Base-by-base conservation (phyloP, 2,888 invertebrate genomes). In the Sialis fuliginosa region DNA sequence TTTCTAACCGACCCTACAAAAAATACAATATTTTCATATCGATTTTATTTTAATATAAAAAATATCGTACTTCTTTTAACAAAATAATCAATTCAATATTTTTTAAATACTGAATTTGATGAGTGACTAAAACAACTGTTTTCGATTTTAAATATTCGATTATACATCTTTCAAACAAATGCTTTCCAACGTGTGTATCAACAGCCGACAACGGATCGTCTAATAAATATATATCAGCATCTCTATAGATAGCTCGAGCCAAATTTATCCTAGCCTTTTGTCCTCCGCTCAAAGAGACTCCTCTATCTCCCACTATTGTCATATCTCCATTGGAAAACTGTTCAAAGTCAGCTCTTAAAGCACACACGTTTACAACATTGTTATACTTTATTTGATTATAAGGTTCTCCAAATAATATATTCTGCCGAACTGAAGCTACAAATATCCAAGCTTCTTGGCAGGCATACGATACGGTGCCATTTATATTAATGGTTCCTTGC, bases 401-500 rank as follows among this genome's bases (percentile, higher is more conserved):
- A 1, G 72, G 66, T 52, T 74, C 64, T 1, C 90, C 90, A 61
- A 92, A 91, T n/a, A 84, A 62, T 55, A 92, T 87, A 63, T 92
- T 92, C 58, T 89, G 86, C 44, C 83, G 68, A 1, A 92, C 72
- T 1, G 83, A 79, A n/a, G 76, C 75, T 1, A 77, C 77, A 59
- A 83, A 84, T 0, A 84, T 74, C 91, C 91, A 92, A 6, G 91
- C 76, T 60, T 90, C 86, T 63, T 90, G 89, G 52, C 81, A 73
- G 0, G 86, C 83, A 61, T 89, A 91, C 31, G 81, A 78, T 9
- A 79, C 49, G 34, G 59, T 66, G 2, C 80, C 89, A 44, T 71
- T 70, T 9, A 83, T 68, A 46, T 72, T 67, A 13, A 87, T 64
- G 9, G 65, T 68, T 39, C 90, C 88, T 43, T 61, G 57, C 5